phyloP scores from a whole-genome alignment of 2,888 invertebrate genomes.

The Drosophila colorata region DNA sequence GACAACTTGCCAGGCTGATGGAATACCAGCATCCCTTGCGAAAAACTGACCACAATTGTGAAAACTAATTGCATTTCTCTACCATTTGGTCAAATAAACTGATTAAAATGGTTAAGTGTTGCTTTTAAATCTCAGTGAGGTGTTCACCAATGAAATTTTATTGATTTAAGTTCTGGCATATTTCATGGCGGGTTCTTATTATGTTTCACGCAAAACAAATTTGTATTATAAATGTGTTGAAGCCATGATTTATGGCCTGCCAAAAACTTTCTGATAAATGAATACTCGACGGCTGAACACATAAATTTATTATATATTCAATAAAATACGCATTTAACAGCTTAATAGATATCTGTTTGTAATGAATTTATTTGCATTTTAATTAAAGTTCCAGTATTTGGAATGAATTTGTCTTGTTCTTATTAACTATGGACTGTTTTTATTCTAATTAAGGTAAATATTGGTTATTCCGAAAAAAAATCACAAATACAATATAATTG shows the following conservation, averaged over 20 bases:
- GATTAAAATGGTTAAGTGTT: constrained; percentile 1
- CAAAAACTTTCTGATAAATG: constrained; percentile 37
- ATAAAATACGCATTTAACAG: constrained; percentile 32
- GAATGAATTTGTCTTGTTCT: background rate
- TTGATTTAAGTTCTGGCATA: constrained; percentile 19
- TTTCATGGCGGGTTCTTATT: constrained; percentile 16
- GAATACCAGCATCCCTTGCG: constrained; percentile 25
- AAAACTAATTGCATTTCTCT: constrained; percentile 46
- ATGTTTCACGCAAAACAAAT: constrained; percentile 13
- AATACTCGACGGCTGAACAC: constrained; percentile 16
- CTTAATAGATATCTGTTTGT: constrained; percentile 29
- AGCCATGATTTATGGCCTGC: constrained; percentile 40
- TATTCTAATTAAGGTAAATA: background rate
- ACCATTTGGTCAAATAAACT: constrained; percentile 7
- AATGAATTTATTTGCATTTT: constrained; percentile 13
- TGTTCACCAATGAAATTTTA: background rate
- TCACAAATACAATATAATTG: no score
- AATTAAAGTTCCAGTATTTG: background rate
- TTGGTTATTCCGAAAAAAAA: no score
- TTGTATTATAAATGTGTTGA: constrained; percentile 31
- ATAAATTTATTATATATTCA: constrained; percentile 39
- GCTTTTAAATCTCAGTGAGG: background rate
- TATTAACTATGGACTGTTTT: no score
- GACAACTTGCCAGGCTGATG: constrained; percentile 48
- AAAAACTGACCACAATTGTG: constrained; percentile 36